Conservation (phyloP, 2,113 vertebrate genomes). For the Psammodynastes pulverulentus region DNA sequence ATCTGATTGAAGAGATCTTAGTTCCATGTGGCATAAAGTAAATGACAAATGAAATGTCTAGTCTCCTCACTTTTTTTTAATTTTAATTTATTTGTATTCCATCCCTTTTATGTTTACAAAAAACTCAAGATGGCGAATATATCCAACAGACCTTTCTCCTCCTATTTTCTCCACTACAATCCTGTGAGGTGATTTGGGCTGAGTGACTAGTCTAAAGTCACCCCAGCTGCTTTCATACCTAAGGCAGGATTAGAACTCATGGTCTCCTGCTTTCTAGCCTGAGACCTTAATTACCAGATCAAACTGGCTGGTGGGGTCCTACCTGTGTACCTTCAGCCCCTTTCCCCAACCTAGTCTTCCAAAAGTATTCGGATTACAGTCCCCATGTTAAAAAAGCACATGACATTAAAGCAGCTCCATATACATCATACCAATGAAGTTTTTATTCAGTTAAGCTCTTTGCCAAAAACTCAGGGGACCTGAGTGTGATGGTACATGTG, state of each 20-base stretch:
- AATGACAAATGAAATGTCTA: neutral
- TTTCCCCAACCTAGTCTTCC: neutral
- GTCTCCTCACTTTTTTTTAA: neutral
- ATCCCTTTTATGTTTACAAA: neutral
- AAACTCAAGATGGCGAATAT: neutral
- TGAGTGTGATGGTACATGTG: neutral
- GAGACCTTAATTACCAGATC: neutral
- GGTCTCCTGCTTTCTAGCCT: neutral
- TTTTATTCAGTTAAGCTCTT: neutral
- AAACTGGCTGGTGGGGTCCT: neutral
- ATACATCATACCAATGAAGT: neutral
- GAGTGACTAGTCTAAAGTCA: too few relatives aligned
- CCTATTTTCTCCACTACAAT: neutral
- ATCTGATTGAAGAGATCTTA: neutral
- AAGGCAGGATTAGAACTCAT: neutral
- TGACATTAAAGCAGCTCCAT: neutral
- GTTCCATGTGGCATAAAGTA: neutral
- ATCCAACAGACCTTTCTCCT: neutral
- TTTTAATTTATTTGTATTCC: neutral
- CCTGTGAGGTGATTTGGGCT: neutral
- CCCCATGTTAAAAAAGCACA: neutral
- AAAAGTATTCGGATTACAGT: neutral
- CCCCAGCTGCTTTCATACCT: neutral
- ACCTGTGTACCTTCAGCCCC: neutral
- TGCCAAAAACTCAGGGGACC: neutral